Conservation (phyloP, 2,888 invertebrate genomes). For the Papilio elwesi region DNA sequence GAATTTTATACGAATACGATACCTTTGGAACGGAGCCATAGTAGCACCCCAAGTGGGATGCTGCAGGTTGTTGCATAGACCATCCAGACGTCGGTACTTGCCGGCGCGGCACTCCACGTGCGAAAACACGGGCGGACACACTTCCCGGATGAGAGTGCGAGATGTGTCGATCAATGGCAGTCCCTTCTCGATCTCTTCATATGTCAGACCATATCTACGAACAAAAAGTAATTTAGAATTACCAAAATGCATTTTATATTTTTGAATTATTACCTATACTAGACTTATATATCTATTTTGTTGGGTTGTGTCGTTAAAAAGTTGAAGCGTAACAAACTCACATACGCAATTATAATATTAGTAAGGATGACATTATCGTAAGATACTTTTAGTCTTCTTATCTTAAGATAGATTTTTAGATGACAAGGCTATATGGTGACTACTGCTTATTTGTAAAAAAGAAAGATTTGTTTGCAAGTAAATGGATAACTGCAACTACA, state of each 20-base stretch:
- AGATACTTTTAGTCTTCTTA: no score
- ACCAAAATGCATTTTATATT: no score
- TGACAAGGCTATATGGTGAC: no score
- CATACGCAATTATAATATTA: no score
- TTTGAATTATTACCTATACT: no score
- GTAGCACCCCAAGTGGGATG: conserved; percentile 96
- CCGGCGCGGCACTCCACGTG: conserved; percentile 95
- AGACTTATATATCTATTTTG: no score
- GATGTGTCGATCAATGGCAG: conserved; percentile 94
- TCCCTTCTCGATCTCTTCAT: conserved; percentile 94
- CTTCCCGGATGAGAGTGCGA: conserved; percentile 92
- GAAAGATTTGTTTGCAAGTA: no score
- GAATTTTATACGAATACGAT: conserved; percentile 26
- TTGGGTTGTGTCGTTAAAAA: no score
- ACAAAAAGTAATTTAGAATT: conserved; percentile 9
- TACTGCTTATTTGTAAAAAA: no score
- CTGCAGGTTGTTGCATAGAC: conserved; percentile 94
- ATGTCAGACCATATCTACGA: conserved; percentile 90
- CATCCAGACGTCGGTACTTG: conserved; percentile 93
- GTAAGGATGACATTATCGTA: no score
- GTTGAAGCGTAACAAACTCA: no score
- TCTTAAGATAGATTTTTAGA: no score
- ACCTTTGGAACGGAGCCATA: conserved; percentile 93
- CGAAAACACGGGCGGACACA: conserved; percentile 94
- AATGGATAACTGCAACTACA: neutral